Base-by-base conservation (phyloP, 2,797 vertebrate genomes). In the Enteromius thamalakanensis region DNA sequence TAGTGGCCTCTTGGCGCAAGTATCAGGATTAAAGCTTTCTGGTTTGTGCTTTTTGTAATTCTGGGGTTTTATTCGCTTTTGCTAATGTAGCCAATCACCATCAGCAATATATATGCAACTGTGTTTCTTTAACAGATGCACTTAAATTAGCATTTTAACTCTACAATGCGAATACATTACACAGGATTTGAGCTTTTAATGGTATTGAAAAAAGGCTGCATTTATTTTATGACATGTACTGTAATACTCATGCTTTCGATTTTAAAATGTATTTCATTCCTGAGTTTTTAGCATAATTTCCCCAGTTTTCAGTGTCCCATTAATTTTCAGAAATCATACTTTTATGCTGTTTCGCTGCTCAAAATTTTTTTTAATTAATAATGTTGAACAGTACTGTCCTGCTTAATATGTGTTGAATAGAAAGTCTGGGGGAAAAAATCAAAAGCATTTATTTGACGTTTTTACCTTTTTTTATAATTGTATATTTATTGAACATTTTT, bases 1-100 rank as follows among this genome's bases (percentile, higher is more conserved):
- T 53, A 74, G 71, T 37, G 71, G 19, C 49, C 17, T 53, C 21
- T 64, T 51, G 49, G 55, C 26, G 21, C 21, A 23, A 62, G 53
- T 47, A 62, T 80, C 10, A 62, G 49, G 26, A 80, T n/a, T 40
- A 75, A 58, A 75, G 72, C 72, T 75, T 75, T 75, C 49, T 58
- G 7, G 74, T 58, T 76, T 76, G 72, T 55, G 72, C 21, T 76
- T 14, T 23, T 23, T 40, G 51, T 58, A 40, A 58, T 58, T 40
- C 34, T 58, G 51, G 32, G n/a, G 21, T 75, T 75, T 58, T 23
- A 75, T 75, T 23, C n/a, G 51, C 72, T 75, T 75, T 75, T 58
- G 4, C 49, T 58, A 23, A 53, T 74, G 70, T 53, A 74, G 70
- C 17, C 51, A 34, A 49, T 53, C 47, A 53, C 47, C 65, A 67